Evolutionary conservation across 2,113 vertebrate genomes (phyloP), one percentile per base, ranked within the genome.

Genomic region (Dendrocopos noguchii): DNA sequence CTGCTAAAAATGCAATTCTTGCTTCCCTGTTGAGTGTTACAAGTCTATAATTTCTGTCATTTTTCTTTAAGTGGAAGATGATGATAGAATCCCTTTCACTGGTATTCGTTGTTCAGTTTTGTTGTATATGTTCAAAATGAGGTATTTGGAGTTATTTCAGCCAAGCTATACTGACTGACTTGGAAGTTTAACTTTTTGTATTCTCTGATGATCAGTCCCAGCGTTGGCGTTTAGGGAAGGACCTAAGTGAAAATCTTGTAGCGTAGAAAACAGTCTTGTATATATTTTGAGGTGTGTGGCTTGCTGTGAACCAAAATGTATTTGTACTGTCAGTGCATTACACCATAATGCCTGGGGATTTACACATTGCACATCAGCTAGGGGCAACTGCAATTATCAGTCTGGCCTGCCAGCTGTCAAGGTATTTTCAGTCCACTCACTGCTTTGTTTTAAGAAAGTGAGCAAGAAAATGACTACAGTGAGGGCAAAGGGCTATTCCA

Each of bases 311-410:
- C 22, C 1, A 1, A 27, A 24, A n/a, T 2, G 3, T 24, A 8
- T 84, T 55, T 76, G 52, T 39, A 22, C 17, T 27, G 7, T 50
- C 52, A 18, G 34, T 12, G 59, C 53, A 2, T 87, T 53, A 9
- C 18, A 39, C 33, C 1, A 0, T 2, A 1, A 0, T 12, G 31
- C 1, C 0, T 3, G 20, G 53, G 53, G 33, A 18, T 60, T 86
- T 64, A 42, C 55, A 33, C 3, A 0, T 18, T 33, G 31, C 29
- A 15, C 19, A 12, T n/a, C 72, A 59, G 18, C 33, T 8, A 19
- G 46, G 17, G 71, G 19, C 63, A 18, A 1, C 31, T 55, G 25
- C 25, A 6, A 0, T 10, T 22, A 11, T 24, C 56, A 66, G 20
- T 46, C 56, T 52, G n/a, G 27, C 46, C 64, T 77, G 64, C 11